Evolutionary conservation across 2,888 invertebrate species (phyloP), one percentile per base, ranked within the genome.

Genomic region (Caenorhabditis macrosperma): DNA sequence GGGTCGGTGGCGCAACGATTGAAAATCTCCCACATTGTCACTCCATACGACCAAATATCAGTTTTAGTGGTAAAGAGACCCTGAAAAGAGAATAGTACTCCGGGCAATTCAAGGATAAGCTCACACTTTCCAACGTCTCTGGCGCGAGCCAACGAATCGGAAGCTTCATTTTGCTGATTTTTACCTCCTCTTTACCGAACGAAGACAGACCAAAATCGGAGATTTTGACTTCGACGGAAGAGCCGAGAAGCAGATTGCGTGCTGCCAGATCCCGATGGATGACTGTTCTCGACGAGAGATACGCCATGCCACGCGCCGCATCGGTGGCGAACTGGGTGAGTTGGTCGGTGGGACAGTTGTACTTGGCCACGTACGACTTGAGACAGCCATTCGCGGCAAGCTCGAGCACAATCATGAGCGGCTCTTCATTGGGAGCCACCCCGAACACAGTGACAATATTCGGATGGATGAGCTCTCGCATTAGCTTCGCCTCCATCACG

Each of bases 111-210:
- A 7, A 9, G 30, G 10, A 28, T 3, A 17, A 9, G 12, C 15
- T 30, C 55, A 68, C 78, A 20, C 52, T 57, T 7, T 67, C 50
- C 2, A 87, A 57, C 0, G 85, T 85, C 66, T 87, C 87, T 28
- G 87, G 86, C 7, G 85, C 68, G n/a, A 86, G 72, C 86, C 86
- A 87, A n/a, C 82, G 66, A 50, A 85, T 74, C 28, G 86, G 86
- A 46, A 86, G 57, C 55, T 86, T 87, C 64, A 85, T 78, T 22
- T 69, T 55, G 10, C 78, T 77, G 28, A 86, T 22, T 38, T 82
- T 85, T 12, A 85, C 54, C 20, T 80, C 83, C 7, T 48, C 35
- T 48, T 78, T 76, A 17, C 69, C 81, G 17, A 72, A 52, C 20
- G 72, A 75, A 3, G 83, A 83, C 7, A 83, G 55, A 5, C 83